These are phyloP conservation scores for Delphinapterus leucas DNA, from an alignment of 2,113 vertebrate species.

Conservation along the genomic window DNA sequence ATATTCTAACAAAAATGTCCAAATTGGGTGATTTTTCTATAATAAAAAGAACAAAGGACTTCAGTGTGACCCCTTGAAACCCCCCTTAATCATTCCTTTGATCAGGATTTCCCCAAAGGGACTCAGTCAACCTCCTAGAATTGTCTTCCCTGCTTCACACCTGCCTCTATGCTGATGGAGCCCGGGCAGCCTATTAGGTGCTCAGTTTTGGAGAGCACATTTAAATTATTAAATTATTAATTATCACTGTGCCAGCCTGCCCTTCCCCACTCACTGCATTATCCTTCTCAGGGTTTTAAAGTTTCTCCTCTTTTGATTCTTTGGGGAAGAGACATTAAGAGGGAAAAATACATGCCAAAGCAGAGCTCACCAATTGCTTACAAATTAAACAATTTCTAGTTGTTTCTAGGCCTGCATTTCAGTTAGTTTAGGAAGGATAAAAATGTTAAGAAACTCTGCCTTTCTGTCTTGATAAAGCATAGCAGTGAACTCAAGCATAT, in stretches of 20 bases:
- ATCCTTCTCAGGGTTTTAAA: slow-evolving; percentile 42
- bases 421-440: neutral
- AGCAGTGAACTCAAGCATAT: neutral
- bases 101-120: slow-evolving; percentile 76
- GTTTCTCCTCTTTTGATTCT: slow-evolving; percentile 22
- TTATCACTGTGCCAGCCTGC: slow-evolving; percentile 25
- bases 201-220: neutral
- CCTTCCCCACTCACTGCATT: slow-evolving; percentile 33
- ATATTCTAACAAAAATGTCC: slow-evolving; percentile 48
- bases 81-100: slow-evolving; percentile 80
- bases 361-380: neutral
- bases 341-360: neutral
- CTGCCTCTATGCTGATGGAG: slow-evolving; percentile 17
- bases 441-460: neutral
- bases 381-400: neutral
- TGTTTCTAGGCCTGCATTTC: neutral
- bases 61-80: slow-evolving; percentile 73
- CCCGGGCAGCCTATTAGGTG: slow-evolving; percentile 6
- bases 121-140: slow-evolving; percentile 24
- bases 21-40: slow-evolving; percentile 65
- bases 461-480: neutral
- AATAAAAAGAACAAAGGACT: slow-evolving; percentile 74
- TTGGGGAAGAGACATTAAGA: slow-evolving; percentile 28
- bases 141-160: slow-evolving; percentile 65
- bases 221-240: slow-evolving; percentile 61